These are phyloP conservation scores for Gadopsis marmoratus DNA, from an alignment of 2,797 vertebrate genomes.

Conservation along the genomic window DNA sequence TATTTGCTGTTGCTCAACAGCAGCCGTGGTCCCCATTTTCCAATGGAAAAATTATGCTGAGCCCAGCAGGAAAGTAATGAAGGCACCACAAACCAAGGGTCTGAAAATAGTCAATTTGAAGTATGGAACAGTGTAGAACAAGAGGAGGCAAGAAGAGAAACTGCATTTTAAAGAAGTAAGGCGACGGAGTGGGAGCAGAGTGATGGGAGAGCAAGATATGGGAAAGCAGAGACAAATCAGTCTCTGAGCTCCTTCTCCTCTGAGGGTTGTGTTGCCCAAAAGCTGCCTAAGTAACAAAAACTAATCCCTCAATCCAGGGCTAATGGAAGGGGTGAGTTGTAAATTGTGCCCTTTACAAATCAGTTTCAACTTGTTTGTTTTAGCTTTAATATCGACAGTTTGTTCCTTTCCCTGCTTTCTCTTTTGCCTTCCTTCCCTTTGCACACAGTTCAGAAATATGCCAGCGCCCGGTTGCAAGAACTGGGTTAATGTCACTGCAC, in stretches of 20 bases:
- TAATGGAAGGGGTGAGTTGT: conserved; percentile 89
- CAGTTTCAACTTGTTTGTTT: conserved; percentile 81
- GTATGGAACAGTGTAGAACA: conserved; percentile 8
- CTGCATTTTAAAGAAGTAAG: conserved; percentile 4
- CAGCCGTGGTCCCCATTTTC: conserved; percentile 36
- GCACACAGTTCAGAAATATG: conserved; percentile 26
- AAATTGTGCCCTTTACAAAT: conserved; percentile 92
- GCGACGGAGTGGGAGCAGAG: not conserved
- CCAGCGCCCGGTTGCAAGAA: conserved; percentile 17
- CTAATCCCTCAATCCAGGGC: conserved; percentile 90
- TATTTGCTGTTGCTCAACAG: conserved; percentile 66
- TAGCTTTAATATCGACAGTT: conserved; percentile 12
- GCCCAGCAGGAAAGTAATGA: conserved; percentile 69
- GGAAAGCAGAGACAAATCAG: conserved; percentile 60
- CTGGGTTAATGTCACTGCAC: conserved; percentile 33
- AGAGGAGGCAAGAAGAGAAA: conserved; percentile 24
- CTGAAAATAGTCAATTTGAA: conserved; percentile 39
- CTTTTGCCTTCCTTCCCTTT: conserved; percentile 7
- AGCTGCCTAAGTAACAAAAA: conserved; percentile 87
- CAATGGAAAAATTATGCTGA: conserved; percentile 65
- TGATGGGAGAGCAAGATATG: conserved; percentile 6
- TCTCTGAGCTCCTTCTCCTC: conserved; percentile 77
- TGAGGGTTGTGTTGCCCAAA: conserved; percentile 87
- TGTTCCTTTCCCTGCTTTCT: not conserved
- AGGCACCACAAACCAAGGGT: conserved; percentile 53